Evolutionary conservation across 2,113 vertebrate species (phyloP).

Genomic region (Camelus bactrianus): DNA sequence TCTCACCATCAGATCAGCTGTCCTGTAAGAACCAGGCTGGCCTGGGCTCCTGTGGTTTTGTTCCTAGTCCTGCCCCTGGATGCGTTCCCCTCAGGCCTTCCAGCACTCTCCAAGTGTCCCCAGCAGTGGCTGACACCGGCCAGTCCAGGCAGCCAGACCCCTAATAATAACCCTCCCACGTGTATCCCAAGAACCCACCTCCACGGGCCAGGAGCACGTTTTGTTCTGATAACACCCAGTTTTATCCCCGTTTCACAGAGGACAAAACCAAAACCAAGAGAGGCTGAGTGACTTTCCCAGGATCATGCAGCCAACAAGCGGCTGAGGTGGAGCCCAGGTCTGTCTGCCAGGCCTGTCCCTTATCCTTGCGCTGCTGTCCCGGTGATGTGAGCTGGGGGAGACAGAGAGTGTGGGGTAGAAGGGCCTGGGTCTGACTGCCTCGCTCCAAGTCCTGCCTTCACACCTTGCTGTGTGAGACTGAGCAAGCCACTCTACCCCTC

Average conservation of each 20-base stretch:
- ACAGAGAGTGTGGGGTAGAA: accelerated
- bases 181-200: not conserved
- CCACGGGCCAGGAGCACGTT: accelerated
- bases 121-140: no score
- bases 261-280: not conserved
- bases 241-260: not conserved
- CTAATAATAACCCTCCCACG: not conserved
- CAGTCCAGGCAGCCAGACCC: not conserved
- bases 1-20: not conserved
- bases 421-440: not conserved
- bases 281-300: not conserved
- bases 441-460: not conserved
- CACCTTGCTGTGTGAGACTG: not conserved
- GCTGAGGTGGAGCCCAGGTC: not conserved
- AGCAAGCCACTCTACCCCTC: not conserved
- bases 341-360: no score
- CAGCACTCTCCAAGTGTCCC: not conserved
- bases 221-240: not conserved
- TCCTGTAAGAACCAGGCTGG: not conserved
- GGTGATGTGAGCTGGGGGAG: accelerated
- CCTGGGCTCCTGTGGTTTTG: not conserved
- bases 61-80: not conserved
- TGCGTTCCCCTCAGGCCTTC: no score
- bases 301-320: not conserved
- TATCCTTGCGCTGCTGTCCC: accelerated